Evolutionary conservation across 2,888 invertebrate genomes (phyloP).

Genomic region (Bhutanitis thaidina): DNA sequence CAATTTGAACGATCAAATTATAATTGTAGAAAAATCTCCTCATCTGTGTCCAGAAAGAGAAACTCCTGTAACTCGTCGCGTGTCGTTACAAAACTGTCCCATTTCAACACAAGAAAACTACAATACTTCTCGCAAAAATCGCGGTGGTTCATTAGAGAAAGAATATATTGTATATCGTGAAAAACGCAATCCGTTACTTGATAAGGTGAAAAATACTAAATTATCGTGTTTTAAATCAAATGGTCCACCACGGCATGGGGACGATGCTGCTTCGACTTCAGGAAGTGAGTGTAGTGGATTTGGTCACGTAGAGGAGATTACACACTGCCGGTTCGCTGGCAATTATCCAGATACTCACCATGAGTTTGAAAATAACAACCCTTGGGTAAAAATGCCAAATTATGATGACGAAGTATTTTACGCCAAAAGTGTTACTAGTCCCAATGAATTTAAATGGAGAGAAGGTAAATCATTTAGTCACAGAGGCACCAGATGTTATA

Average conservation of each 20-base stretch:
- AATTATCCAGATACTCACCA: slow-evolving; percentile 59
- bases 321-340: slow-evolving; percentile 53
- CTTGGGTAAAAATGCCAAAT: slow-evolving; percentile 71
- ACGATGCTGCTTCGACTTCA: slow-evolving; percentile 72
- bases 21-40: slow-evolving; percentile 80
- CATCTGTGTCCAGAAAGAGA: slow-evolving; percentile 61
- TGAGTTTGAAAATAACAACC: slow-evolving; percentile 73
- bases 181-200: slow-evolving; percentile 84
- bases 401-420: slow-evolving; percentile 75
- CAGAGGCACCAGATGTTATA: slow-evolving; percentile 70
- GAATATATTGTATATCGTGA: slow-evolving; percentile 81
- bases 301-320: slow-evolving; percentile 65
- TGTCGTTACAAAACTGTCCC: slow-evolving; percentile 66
- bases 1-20: slow-evolving; percentile 82
- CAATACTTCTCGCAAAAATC: slow-evolving; percentile 68
- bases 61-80: slow-evolving; percentile 62
- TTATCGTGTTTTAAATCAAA: slow-evolving; percentile 83
- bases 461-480: slow-evolving; percentile 61
- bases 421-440: slow-evolving; percentile 56
- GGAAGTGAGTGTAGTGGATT: slow-evolving; percentile 77
- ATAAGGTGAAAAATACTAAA: slow-evolving; percentile 85
- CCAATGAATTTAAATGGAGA: slow-evolving; percentile 59
- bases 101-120: slow-evolving; percentile 71
- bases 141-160: slow-evolving; percentile 76
- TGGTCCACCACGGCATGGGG: slow-evolving; percentile 71